Base-by-base conservation (phyloP, 2,113 vertebrate species). In the Tretioscincus oriximinensis region DNA sequence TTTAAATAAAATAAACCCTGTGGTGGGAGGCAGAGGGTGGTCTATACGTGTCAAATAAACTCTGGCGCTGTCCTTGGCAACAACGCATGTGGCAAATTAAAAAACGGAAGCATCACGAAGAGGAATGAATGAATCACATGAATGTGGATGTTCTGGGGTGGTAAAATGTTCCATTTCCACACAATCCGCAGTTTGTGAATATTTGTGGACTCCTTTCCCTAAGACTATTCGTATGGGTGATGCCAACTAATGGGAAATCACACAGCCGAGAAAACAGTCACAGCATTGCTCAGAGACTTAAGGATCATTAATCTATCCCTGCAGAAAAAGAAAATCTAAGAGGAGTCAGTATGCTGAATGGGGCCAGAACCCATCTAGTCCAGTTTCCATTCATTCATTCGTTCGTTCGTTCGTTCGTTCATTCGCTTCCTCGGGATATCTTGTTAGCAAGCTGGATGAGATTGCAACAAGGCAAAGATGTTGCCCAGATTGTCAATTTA, bases 41-140 rank as follows among this genome's bases (percentile, higher is more conserved):
- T 76, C 85, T 85, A 49, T 86, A 66, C 74, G 49, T 29, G 16
- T 24, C 5, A 72, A 81, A 86, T 74, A 80, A 87, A 51, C 5
- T 63, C 12, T 0, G 82, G n/a, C 76, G 35, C 41, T 60, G 71
- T 82, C 31, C 41, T 58, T 76, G 71, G 49, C 64, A 31, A 82
- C 72, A 29, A 83, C 47, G 82, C 85, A 81, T 72, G 68, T 29
- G 51, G 72, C 60, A 82, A 29, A 74, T 83, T 61, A 76, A 66
- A 66, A 86, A 2, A 12, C 5, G 54, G 4, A 58, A 58, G 18
- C 54, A 5, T 58, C 14, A 18, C 18, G 54, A 18, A 58, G 18
- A 58, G 54, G 18, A 14, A 18, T 58, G 16, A 51, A 58, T 14
- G 54, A 58, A 18, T 58, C 54, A 18, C 14, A 58, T 16, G 14